These are phyloP conservation scores for Pseudomyrmex concolor DNA, from an alignment of 1,140 invertebrate genomes.

Conservation along the genomic window DNA sequence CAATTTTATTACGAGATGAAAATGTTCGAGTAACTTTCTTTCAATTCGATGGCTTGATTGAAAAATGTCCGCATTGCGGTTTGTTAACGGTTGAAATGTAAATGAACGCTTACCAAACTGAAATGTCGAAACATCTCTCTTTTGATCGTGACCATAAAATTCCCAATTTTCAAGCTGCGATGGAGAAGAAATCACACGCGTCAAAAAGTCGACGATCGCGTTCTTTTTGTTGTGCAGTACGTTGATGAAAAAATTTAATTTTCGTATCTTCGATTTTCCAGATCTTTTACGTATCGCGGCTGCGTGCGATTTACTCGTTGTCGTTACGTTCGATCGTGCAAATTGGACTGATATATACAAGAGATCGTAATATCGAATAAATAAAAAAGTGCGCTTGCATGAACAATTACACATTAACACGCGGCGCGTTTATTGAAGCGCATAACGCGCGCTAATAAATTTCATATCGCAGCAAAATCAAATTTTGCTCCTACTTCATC, in stretches of 20 bases:
- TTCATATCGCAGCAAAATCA: slow-evolving; percentile 41
- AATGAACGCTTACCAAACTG: slow-evolving; percentile 14
- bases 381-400: slow-evolving; percentile 21
- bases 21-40: slow-evolving; percentile 2
- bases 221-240: too few species aligned
- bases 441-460: slow-evolving; percentile 37
- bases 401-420: slow-evolving; percentile 29
- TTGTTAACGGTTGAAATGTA: slow-evolving; percentile 28
- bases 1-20: slow-evolving; percentile 12
- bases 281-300: neutral
- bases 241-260: neutral
- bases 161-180: slow-evolving; percentile 3
- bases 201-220: neutral
- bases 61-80: neutral
- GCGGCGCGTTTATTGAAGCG: slow-evolving; percentile 26
- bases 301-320: neutral
- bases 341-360: slow-evolving; percentile 20
- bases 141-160: slow-evolving; percentile 15
- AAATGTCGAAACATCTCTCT: slow-evolving; percentile 1
- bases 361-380: slow-evolving; percentile 32
- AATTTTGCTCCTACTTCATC: slow-evolving; percentile 48
- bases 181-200: neutral
- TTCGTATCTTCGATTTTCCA: neutral
- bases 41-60: slow-evolving; percentile 1
- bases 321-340: slow-evolving; percentile 19